Conservation (phyloP, 1,140 invertebrate genomes). For the Triops cancriformis region DNA sequence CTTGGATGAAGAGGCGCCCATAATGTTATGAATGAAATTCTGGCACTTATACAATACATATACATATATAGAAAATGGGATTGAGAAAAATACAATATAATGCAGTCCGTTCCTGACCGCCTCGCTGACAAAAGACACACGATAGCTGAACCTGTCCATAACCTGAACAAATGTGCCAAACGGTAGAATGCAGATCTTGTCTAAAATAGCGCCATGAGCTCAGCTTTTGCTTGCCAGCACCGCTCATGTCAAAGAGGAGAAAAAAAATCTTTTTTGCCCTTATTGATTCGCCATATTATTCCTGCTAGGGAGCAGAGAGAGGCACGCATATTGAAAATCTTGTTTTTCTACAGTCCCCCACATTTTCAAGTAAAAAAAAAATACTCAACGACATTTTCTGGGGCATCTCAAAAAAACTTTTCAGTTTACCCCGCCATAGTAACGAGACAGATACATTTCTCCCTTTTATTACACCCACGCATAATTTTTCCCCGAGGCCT, state of each 20-base stretch:
- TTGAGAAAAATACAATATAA: too few species aligned
- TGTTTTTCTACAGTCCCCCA: background rate
- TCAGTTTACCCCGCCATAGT: background rate
- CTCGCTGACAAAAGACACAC: too few species aligned
- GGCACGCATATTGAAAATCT: background rate
- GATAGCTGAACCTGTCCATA: too few species aligned
- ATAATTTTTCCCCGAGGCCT: background rate
- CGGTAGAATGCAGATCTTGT: background rate
- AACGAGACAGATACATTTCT: background rate
- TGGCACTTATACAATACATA: too few species aligned
- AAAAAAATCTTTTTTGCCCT: background rate
- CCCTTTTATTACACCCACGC: background rate
- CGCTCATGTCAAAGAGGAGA: background rate
- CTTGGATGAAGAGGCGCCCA: too few species aligned
- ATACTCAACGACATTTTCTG: background rate
- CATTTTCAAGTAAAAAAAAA: background rate
- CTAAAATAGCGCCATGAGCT: background rate
- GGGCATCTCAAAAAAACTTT: background rate
- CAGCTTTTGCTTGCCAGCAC: background rate
- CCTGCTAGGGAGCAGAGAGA: background rate
- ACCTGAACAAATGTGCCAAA: too few species aligned
- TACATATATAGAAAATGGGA: too few species aligned
- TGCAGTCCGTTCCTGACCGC: too few species aligned
- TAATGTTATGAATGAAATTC: too few species aligned
- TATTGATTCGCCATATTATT: slow-evolving; percentile 3